A percentile compares a stretch with the other conserved stretches of the same genome.
These are phyloP conservation scores for Asarcornis scutulata DNA, from an alignment of 2,113 vertebrate species.

Conservation along the genomic window DNA sequence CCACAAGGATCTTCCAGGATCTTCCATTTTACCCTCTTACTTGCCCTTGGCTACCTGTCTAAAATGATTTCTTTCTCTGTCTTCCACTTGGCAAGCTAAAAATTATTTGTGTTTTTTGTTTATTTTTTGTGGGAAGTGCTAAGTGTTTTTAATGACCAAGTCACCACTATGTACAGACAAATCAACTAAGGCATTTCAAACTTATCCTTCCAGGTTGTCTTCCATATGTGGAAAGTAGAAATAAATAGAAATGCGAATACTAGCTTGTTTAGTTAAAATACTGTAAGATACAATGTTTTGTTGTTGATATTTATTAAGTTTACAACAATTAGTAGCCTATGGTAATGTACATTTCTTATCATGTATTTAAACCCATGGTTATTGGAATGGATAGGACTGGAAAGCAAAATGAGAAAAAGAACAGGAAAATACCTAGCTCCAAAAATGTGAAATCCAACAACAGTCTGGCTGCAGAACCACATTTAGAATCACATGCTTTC, in stretches of 20 bases:
- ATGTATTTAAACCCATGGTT: neutral
- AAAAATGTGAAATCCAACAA: neutral
- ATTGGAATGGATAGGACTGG: neutral
- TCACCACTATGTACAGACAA: neutral
- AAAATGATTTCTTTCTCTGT: neutral
- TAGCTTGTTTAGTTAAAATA: neutral
- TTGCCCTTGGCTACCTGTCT: neutral
- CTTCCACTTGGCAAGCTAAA: neutral
- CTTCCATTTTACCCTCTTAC: neutral
- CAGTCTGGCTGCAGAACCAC: neutral
- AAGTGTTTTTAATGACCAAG: neutral
- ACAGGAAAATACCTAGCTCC: neutral
- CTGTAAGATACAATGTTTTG: neutral
- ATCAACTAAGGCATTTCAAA: neutral
- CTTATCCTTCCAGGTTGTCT: neutral
- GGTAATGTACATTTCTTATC: neutral
- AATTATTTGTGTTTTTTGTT: neutral
- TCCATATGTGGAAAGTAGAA: neutral
- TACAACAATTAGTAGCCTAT: neutral
- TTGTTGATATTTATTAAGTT: neutral
- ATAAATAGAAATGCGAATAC: neutral
- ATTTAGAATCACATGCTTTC: neutral
- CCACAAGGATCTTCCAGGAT: neutral
- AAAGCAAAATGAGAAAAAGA: neutral
- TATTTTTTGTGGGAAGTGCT: neutral